Conservation (phyloP, 2,888 invertebrate genomes). For the Ectemnius lituratus region DNA sequence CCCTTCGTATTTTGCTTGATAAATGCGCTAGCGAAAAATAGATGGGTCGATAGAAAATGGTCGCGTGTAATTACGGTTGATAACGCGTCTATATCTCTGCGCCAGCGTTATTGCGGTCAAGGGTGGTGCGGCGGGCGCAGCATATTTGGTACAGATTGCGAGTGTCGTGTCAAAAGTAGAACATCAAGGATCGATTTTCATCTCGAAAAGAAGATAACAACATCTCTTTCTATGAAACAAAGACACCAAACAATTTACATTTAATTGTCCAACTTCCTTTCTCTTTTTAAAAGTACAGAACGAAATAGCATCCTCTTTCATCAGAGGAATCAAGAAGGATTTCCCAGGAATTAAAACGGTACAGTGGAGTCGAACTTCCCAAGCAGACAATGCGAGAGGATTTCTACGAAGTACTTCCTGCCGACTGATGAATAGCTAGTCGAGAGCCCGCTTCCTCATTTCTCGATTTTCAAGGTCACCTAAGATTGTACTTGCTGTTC, state of each 20-base stretch:
- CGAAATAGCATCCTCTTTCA: too few relatives aligned
- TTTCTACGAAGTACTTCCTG: slow-evolving; percentile 48
- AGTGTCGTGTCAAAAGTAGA: not conserved
- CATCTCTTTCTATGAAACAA: too few relatives aligned
- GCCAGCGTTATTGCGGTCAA: slow-evolving; percentile 2
- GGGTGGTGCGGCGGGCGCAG: not conserved
- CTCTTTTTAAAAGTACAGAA: too few relatives aligned
- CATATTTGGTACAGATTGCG: slow-evolving; percentile 3
- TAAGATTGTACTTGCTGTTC: too few relatives aligned
- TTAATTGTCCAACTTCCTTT: too few relatives aligned
- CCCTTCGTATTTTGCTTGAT: too few relatives aligned
- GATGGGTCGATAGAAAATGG: slow-evolving; percentile 30
- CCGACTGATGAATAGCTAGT: slow-evolving; percentile 11
- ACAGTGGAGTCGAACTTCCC: not conserved
- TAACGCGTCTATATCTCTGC: not conserved
- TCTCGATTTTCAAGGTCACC: slow-evolving; percentile 5
- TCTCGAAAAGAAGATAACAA: too few relatives aligned
- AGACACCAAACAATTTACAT: too few relatives aligned
- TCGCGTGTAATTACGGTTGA: slow-evolving; percentile 12
- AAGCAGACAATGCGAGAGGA: slow-evolving; percentile 11
- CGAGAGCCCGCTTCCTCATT: slow-evolving; percentile 36
- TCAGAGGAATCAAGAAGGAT: too few relatives aligned
- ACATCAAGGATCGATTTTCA: too few relatives aligned
- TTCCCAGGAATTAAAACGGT: not conserved
- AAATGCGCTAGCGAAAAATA: slow-evolving; percentile 1